phyloP scores from a whole-genome alignment of 2,113 vertebrate genomes.

The Calyptommatus sinebrachiatus region DNA sequence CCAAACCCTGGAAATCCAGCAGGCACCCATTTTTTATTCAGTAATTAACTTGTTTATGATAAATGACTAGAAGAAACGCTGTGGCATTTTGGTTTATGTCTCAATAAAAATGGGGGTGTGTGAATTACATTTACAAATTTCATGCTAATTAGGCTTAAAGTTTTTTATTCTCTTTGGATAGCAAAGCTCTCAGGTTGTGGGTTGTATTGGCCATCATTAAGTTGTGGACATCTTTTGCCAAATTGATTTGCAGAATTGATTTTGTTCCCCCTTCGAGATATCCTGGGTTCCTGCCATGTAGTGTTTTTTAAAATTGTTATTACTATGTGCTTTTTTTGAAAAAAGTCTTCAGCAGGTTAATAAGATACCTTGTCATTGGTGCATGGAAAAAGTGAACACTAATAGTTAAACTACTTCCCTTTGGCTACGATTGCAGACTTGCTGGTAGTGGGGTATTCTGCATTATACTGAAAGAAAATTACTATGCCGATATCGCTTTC shows the following conservation, averaged over 20 bases:
- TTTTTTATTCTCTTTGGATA: constrained; percentile 63
- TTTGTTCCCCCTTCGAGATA: not conserved
- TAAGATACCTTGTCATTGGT: constrained; percentile 15
- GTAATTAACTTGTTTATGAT: constrained; percentile 82
- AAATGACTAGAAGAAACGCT: constrained; percentile 75
- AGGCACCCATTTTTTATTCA: constrained; percentile 71
- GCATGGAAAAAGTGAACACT: constrained; percentile 5
- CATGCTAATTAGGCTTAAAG: constrained; percentile 73
- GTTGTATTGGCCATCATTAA: fast-evolving
- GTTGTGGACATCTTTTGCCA: not conserved
- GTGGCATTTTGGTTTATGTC: constrained; percentile 76
- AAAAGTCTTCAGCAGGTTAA: constrained; percentile 18
- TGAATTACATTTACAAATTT: constrained; percentile 68
- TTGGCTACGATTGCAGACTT: constrained; percentile 14
- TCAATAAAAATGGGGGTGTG: constrained; percentile 53
- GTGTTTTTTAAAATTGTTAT: not conserved
- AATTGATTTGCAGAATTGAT: not conserved
- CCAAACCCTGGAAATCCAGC: constrained; percentile 56
- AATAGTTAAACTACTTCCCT: not conserved
- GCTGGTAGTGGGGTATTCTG: not conserved
- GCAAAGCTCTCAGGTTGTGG: constrained; percentile 23
- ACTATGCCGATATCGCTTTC: constrained; percentile 21
- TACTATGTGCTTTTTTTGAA: not conserved
- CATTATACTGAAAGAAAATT: not conserved
- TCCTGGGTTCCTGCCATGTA: not conserved